Base-by-base conservation (phyloP, 1,140 invertebrate species). In the Octopus bimaculoides region DNA sequence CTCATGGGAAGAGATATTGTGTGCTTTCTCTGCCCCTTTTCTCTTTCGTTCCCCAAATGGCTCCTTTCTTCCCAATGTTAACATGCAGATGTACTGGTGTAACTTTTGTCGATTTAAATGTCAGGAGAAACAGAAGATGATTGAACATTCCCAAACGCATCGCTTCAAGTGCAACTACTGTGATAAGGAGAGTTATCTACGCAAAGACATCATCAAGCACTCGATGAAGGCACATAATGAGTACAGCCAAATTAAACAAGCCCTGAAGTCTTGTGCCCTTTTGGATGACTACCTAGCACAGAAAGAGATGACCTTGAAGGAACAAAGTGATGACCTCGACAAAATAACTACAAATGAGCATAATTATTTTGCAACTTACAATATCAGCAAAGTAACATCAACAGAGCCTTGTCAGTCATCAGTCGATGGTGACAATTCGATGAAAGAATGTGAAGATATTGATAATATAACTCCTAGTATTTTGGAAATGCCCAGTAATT, bases 71-170 rank as follows among this genome's bases (percentile, higher is more conserved):
- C 66, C 66, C 17, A 20, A 71, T 14, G 66, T 71, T 14, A 20
- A 71, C 14, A 71, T 71, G 66, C 66, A 71, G 9, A 71, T 71
- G 66, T 71, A 71, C 26, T 71, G 66, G 66, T 71, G 66, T 71
- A 71, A 71, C 66, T 71, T 71, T 6, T 71, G 66, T 71, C 14
- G 17, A 5, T 71, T 71, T 14, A 71, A 71, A 71, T 12, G 17
- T 1, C 17, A 71, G 7, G 66, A 71, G 7, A 71, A 71, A 14
- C 7, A 20, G 6, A 20, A 71, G 26, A 71, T 71, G 66, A 71
- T 71, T 20, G 26, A 9, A 6, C 66, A 71, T 71, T 71, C 66
- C 0, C 17, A n/a, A 20, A 71, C 17, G 4, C 66, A 71, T 14
- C 66, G 66, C 14, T 71, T 71, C 66, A 71, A 71, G 66, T 71